Evolutionary conservation across 2,113 vertebrate species (phyloP), one percentile per base, ranked within the genome.

Genomic region (Jacana jacana): DNA sequence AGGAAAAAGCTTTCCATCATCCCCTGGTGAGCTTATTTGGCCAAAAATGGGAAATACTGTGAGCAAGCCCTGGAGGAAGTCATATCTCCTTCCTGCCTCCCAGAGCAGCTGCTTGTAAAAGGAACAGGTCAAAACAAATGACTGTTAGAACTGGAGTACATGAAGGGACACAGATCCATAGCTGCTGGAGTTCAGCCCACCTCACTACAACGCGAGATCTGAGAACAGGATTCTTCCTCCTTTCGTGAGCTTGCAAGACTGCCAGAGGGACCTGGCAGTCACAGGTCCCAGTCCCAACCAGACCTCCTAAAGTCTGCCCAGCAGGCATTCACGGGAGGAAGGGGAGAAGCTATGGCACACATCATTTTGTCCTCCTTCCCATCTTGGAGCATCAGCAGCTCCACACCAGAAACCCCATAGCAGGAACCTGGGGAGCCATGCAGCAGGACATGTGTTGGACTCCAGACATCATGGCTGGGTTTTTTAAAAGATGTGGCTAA

Each of bases 401-500:
- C 37, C 22, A 3, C 66, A 57, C 13, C 30, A 85, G 66, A 49
- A 76, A 69, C 46, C 14, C 51, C 13, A 1, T 4, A 4, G 31
- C 75, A 72, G 18, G 52, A n/a, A 35, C 52, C 37, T 2, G 2
- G 57, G 48, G 33, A 91, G n/a, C 60, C 2, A 0, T 55, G 81
- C 31, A 61, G 55, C 1, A 0, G 51, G 58, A 86, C 3, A 1
- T 35, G 42, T 55, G 39, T 44, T 71, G 81, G 60, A 69, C 57
- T 93, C 54, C 81, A 94, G 84, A 77, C 66, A 82, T 28, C 1
- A 1, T 64, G 90, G 79, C 76, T 83, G 83, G 63, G 35, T 86
- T 93, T 94, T 94, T 76, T 68, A 71, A 89, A 96, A 86, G 71
- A 90, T 75, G 75, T 83, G 76, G 68, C 64, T 93, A 81, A 90